Base-by-base conservation (phyloP, 2,797 vertebrate species). In the Intellagama lesueurii region DNA sequence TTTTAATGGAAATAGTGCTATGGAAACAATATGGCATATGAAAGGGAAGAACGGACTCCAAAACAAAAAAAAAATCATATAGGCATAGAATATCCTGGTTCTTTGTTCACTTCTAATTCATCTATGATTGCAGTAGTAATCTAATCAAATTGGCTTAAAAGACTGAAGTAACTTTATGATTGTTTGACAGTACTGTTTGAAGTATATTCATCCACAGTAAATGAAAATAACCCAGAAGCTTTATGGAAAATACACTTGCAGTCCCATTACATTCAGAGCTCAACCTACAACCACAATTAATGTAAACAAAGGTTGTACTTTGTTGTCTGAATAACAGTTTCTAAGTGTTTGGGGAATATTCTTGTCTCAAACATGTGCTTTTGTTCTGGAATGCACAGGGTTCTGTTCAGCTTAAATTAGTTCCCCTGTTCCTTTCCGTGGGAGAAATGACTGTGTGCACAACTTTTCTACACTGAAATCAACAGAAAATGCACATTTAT, bases 21-120 rank as follows among this genome's bases (percentile, higher is more conserved):
- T 64, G 83, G 77, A 6, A 85, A 9, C 56, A 81, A 72, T 2
- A 35, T 75, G 68, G 49, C 6, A 81, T 5, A 12, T 6, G 76
- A 69, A 69, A 89, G 47, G 86, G 83, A 22, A 40, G 90, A 78
- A 93, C 92, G 92, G 91, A 90, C 73, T 76, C 82, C 6, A 22
- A 32, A 89, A 89, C 17, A 88, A 81, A 32, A 88, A 81, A 32
- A 93, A n/a, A 90, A 78, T 3, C 52, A 26, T 12, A 72, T 90
- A 73, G 7, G 80, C 1, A 72, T 22, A 0, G 0, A 17, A 32
- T 4, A 66, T 64, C 79, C 24, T 79, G 87, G 83, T 78, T 91
- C 88, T 68, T 89, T 47, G 88, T 49, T 40, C 80, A 81, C 35
- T 60, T 7, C 9, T 40, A 84, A 84, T 35, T 44, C 85, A 89